A percentile compares a stretch with the other conserved stretches of the same genome.
Conservation (phyloP, 2,113 vertebrate genomes). For the Rhineura floridana region DNA sequence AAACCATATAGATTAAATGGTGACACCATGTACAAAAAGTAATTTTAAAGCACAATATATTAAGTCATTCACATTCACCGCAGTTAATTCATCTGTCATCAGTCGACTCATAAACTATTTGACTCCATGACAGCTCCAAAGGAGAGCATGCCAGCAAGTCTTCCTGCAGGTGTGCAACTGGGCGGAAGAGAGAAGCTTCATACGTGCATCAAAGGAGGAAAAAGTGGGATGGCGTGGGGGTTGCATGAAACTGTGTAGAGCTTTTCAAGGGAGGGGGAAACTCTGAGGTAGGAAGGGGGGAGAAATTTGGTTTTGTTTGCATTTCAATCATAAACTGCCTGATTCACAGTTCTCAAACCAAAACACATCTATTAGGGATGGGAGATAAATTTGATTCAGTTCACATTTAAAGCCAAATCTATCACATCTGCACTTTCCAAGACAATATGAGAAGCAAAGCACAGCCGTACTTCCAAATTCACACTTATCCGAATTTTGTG, state of each 20-base stretch:
- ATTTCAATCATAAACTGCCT: too few species aligned
- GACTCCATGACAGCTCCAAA: slow-evolving; percentile 75
- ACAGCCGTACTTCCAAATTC: too few species aligned
- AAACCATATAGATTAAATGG: slow-evolving; percentile 56
- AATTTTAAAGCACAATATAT: slow-evolving; percentile 78
- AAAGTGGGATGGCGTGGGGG: slow-evolving; percentile 44
- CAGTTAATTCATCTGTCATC: slow-evolving; percentile 84
- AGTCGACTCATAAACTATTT: slow-evolving; percentile 75
- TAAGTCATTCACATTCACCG: slow-evolving; percentile 79
- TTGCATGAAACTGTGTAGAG: slow-evolving; percentile 66
- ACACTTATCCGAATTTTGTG: too few species aligned
- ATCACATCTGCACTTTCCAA: too few species aligned
- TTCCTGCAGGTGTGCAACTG: slow-evolving; percentile 80
- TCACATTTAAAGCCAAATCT: too few species aligned
- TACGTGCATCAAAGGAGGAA: slow-evolving; percentile 72
- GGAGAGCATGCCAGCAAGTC: slow-evolving; percentile 67
- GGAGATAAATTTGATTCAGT: too few species aligned
- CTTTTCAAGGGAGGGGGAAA: not conserved
- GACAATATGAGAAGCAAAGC: too few species aligned
- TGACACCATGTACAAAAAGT: slow-evolving; percentile 61
- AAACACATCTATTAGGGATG: too few species aligned
- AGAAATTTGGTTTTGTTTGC: too few species aligned
- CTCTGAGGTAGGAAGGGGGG: not conserved
- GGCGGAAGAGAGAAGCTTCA: slow-evolving; percentile 58
- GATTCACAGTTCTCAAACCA: too few species aligned